Base-by-base conservation (phyloP, 1,140 invertebrate genomes). In the Teleopsis dalmanni region DNA sequence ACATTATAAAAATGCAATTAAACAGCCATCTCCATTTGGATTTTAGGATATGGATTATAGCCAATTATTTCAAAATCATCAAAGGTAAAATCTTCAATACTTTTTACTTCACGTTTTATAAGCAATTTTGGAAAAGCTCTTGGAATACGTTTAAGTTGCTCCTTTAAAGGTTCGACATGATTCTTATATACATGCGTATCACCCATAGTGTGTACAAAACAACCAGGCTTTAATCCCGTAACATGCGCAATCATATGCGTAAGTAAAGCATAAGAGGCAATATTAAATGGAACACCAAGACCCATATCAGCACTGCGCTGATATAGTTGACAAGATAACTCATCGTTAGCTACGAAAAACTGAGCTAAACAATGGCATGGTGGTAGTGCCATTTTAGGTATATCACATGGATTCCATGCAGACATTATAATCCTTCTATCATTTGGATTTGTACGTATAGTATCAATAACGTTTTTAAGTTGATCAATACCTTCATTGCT, bases 291-390 rank as follows among this genome's bases (percentile, higher is more conserved):
- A 3, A 99, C 95, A 18, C 96, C 96, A 3, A 99, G 74, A 7
- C 95, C 95, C 85, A 99, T 92, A 73, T 99, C 96, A 14, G 91
- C 95, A 52, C 94, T 97, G 60, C 96, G 77, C 74, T 99, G 96
- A 71, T 98, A 98, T 50, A 99, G 70, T 59, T 95, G 85, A 68
- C 93, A 98, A 4, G 89, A 95, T 0, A 91, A 65, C 59, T 85
- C 76, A 11, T 83, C 85, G 72, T 91, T 78, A 0, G 80, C 77
- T 1, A 99, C 95, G 76, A 90, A 95, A 74, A 99, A 99, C 70
- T 99, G 95, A 1, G 83, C 85, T 5, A 99, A 72, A 63, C 87
- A 90, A 72, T 99, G 96, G 65, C 96, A 99, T 0, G 96, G 96
- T 11, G 96, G 96, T 19, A 99, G 73, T 7, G 93, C 95, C 96